Base-by-base conservation (phyloP, 2,797 vertebrate genomes). In the Lagorchestes hirsutus region DNA sequence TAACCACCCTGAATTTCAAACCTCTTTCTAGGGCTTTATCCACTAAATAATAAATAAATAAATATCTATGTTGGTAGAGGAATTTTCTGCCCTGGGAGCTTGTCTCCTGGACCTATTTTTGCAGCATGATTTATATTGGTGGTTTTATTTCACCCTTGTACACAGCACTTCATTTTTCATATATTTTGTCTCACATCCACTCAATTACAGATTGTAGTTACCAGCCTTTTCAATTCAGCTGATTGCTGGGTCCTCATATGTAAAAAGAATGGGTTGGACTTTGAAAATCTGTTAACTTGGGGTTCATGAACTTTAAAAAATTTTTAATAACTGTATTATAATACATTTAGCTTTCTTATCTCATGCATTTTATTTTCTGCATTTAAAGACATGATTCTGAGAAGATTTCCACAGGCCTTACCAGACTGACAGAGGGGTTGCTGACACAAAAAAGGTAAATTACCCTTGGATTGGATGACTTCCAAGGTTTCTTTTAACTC, bases 161-260 rank as follows among this genome's bases (percentile, higher is more conserved):
- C n/a, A 10, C 58, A 29, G 50, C 28, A 54, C 56, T 67, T 96
- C 87, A 62, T 16, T 50, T 55, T 92, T 87, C 74, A 52, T 1
- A 74, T 54, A 9, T 91, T 87, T 50, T 46, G 24, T 58, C 59
- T 94, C 57, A 74, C 59, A 95, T 97, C 74, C 40, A 50, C 24
- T 97, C 92, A 96, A 4, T 94, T 93, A 50, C 93, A 99, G 98
- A 98, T 99, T 97, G 96, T 99, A 29, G 97, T 99, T 92, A 97
- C 98, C 18, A 97, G 99, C 94, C 95, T 99, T 92, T 99, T 99
- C 92, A 99, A 97, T 67, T 98, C 98, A 57, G 98, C 98, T 95
- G 98, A 67, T 99, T 99, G 98, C 98, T 0, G 98, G 96, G 18
- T 96, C 98, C 56, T 98, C 99, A 90, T 46, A 24, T 82, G 24